Evolutionary conservation across 2,888 invertebrate species (phyloP), one percentile per base, ranked within the genome.

Genomic region (Cheilosia impressa): DNA sequence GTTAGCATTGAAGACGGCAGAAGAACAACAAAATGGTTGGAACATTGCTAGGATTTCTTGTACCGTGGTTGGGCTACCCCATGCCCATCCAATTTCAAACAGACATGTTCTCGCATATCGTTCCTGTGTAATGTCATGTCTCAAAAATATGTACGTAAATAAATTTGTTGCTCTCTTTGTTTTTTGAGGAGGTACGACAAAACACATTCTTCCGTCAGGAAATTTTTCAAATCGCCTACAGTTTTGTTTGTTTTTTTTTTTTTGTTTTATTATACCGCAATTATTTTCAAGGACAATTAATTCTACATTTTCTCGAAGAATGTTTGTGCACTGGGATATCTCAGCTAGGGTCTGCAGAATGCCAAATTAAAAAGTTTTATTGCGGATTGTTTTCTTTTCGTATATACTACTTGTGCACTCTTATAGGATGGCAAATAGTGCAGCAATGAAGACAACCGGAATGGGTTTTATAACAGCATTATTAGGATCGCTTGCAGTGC

Each of bases 261-360:
- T 19, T 31, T 27, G 22, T 68, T 68, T 57, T 31, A 19, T 19
- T 47, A 9, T 57, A 15, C 15, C 24, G 45, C 57, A 68, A 57
- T 57, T 68, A 68, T 68, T 68, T 57, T 68, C 68, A 68, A 68
- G 68, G 55, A 55, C 57, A 68, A 68, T 45, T 68, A 45, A 24
- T 31, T 55, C n/a, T 27, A 31, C 24, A 52, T 52, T 52, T 24
- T 52, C 52, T 52, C 19, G 10, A 24, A 52, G 24, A 52, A 52
- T 52, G 52, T 47, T 17, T 47, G 17, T 47, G 47, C 19, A 19
- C 9, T n/a, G 19, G 47, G 17, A 17, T 47, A 19, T 19, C 3
- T 7, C 47, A 47, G 19, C 47, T 19, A 17, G 19, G 17, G 17
- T 17, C 17, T 47, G 19, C 47, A 47, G 17, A 47, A 47, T 47